Evolutionary conservation across 2,113 vertebrate genomes (phyloP).

Genomic region (Cervus canadensis): DNA sequence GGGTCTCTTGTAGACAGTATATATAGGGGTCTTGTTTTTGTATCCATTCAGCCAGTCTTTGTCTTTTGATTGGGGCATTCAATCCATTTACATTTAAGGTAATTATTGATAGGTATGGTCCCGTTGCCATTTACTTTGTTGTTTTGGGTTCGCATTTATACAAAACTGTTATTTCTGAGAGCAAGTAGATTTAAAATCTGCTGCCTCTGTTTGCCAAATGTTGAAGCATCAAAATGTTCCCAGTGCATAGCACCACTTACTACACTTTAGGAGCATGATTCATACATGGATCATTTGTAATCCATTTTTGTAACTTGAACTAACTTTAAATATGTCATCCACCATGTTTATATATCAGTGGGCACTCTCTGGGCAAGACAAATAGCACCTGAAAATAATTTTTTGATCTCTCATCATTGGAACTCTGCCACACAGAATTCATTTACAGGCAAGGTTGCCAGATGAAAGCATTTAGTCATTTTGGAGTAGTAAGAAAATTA

Average conservation of each 20-base stretch:
- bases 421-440: background rate
- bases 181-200: conserved; percentile 10
- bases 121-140: too few relatives aligned
- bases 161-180: background rate
- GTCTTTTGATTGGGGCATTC: too few relatives aligned
- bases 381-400: conserved; percentile 26
- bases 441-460: background rate
- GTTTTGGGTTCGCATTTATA: too few relatives aligned
- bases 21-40: too few relatives aligned
- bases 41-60: too few relatives aligned
- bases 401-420: background rate
- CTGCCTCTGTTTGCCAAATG: background rate
- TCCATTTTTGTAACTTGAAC: background rate
- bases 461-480: conserved; percentile 24
- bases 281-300: background rate
- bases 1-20: too few relatives aligned
- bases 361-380: background rate
- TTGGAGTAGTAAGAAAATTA: background rate
- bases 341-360: background rate
- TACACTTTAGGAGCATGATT: background rate
- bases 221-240: background rate
- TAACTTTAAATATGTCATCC: background rate
- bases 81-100: too few relatives aligned
- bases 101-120: too few relatives aligned
- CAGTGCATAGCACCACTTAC: background rate